Evolutionary conservation across 92 coral and sea anemone species (phyloP).

Genomic region (Plumapathes pennacea): DNA sequence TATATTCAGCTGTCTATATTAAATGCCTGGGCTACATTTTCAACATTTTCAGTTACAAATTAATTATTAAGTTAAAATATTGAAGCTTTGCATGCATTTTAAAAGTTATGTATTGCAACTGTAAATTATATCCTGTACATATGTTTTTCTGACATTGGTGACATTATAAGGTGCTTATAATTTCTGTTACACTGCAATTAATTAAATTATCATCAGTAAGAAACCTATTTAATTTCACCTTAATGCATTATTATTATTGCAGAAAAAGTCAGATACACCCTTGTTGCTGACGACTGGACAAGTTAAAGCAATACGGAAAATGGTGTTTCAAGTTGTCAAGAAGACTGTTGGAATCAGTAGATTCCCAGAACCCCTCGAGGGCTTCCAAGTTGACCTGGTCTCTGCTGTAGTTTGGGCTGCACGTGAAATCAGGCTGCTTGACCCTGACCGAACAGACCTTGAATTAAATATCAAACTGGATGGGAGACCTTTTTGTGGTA

Average conservation of each 20-base stretch:
- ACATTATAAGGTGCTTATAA: no score
- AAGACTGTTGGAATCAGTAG: constrained; percentile 24
- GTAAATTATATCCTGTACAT: no score
- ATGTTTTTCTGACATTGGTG: no score
- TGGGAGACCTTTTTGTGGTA: constrained; percentile 62
- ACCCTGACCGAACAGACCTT: constrained; percentile 13
- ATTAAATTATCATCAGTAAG: no score
- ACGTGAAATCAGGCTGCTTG: constrained; percentile 26
- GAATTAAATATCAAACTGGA: constrained; percentile 41
- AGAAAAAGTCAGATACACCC: constrained; percentile 29
- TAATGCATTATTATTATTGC: background rate
- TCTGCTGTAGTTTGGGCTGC: constrained; percentile 51
- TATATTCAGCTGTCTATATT: no score
- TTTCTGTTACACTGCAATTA: no score
- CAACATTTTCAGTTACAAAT: no score
- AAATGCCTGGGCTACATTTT: no score
- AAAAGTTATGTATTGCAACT: no score
- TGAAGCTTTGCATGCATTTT: no score
- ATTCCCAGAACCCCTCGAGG: constrained; percentile 32
- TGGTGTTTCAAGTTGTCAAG: constrained; percentile 34
- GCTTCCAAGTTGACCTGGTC: constrained; percentile 38
- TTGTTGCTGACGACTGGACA: constrained; percentile 44
- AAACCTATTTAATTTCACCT: no score
- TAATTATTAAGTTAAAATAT: no score
- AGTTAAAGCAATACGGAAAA: constrained; percentile 30